phyloP scores from a whole-genome alignment of 2,113 vertebrate genomes.

The Gracilinanus agilis region DNA sequence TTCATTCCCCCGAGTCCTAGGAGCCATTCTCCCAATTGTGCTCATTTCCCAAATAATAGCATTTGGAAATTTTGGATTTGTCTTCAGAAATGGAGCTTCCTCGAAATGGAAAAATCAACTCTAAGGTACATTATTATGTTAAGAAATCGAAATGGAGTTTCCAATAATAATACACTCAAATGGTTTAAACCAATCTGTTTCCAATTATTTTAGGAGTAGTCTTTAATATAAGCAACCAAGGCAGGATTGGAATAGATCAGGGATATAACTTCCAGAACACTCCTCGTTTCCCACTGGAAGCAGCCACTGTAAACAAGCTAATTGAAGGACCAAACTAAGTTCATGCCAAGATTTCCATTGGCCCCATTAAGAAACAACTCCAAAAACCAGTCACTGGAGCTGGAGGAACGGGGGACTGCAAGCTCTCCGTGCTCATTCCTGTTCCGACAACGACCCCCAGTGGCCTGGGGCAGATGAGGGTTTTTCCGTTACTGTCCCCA shows the following conservation, averaged over 20 bases:
- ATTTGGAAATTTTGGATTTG: slow-evolving; percentile 7
- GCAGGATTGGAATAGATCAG: slow-evolving; percentile 24
- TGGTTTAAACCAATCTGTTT: slow-evolving; percentile 30
- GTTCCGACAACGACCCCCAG: slow-evolving; percentile 13
- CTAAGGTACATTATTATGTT: slow-evolving; percentile 13
- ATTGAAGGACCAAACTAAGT: not conserved
- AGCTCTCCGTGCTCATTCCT: slow-evolving; percentile 2
- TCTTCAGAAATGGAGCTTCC: slow-evolving; percentile 2
- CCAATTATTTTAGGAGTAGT: not conserved
- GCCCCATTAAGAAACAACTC: not conserved
- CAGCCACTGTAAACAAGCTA: not conserved
- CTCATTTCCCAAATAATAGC: slow-evolving; percentile 22
- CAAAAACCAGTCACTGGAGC: not conserved
- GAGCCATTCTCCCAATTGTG: not conserved
- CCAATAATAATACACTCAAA: not conserved
- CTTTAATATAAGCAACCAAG: slow-evolving; percentile 48
- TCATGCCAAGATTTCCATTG: slow-evolving; percentile 35
- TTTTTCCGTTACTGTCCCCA: not conserved
- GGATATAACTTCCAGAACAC: slow-evolving; percentile 29
- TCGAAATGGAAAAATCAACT: slow-evolving; percentile 16
- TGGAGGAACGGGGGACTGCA: not conserved
- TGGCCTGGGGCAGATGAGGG: slow-evolving; percentile 10
- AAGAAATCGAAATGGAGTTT: slow-evolving; percentile 20
- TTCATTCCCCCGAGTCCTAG: not conserved
- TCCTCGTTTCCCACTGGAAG: not conserved